phyloP scores from a whole-genome alignment of 2,888 invertebrate species.

The Rhyacophila evoluta region DNA sequence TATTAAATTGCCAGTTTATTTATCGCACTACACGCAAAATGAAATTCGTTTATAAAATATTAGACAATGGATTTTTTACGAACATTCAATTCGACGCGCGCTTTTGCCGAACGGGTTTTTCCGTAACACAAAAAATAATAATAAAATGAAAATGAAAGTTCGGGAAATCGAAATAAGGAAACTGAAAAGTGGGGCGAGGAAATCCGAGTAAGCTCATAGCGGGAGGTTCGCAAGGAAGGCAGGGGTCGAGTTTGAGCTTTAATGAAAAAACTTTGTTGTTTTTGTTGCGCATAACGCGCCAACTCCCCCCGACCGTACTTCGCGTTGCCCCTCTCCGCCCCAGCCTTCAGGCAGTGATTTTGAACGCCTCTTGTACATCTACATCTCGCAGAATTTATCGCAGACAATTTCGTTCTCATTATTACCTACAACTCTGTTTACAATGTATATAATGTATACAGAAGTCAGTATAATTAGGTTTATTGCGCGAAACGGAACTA shows the following conservation, averaged over 20 bases:
- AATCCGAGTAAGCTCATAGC: background rate
- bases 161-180: slow-evolving; percentile 5
- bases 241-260: background rate
- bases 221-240: background rate
- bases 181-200: background rate
- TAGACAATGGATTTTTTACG: background rate
- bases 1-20: too few species aligned
- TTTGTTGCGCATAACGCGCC: slow-evolving; percentile 17
- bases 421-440: too few species aligned
- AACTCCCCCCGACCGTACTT: background rate
- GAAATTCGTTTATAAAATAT: background rate
- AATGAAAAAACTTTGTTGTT: slow-evolving; percentile 16
- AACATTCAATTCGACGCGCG: background rate
- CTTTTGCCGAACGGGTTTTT: slow-evolving; percentile 2
- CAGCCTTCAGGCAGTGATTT: background rate
- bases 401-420: too few species aligned
- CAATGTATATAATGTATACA: too few species aligned
- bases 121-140: slow-evolving; percentile 6
- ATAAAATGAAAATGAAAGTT: slow-evolving; percentile 10
- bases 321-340: background rate
- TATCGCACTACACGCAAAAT: too few species aligned
- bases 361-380: background rate
- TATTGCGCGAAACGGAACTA: too few species aligned
- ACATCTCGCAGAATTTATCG: background rate
- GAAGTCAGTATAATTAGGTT: too few species aligned